Evolutionary conservation across 23 tunicate species (phyloP).

Genomic region (Botrylloides violaceus): DNA sequence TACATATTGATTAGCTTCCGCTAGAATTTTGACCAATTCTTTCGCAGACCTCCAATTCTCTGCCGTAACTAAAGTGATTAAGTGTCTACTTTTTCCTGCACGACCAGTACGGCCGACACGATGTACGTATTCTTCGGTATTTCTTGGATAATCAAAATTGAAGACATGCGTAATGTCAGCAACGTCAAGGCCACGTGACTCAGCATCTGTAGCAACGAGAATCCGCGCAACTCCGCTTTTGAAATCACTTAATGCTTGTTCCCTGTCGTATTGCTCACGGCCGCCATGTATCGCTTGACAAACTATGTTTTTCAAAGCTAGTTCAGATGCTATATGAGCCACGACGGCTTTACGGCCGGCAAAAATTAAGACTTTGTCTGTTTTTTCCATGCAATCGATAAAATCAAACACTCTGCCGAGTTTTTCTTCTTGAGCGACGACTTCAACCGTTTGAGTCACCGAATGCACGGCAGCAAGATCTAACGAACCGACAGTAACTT

Average conservation of each 20-base stretch:
- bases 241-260: conserved; percentile 79
- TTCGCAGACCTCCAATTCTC: conserved; percentile 78
- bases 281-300: conserved; percentile 93
- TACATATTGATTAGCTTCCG: conserved; percentile 72
- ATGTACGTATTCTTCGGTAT: conserved; percentile 96
- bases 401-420: conserved; percentile 42
- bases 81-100: conserved; percentile 62
- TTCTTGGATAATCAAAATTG: conserved; percentile 89
- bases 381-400: conserved; percentile 46
- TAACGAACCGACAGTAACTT: conserved; percentile 78
- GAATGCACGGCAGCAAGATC: conserved; percentile 87
- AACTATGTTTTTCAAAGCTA: conserved; percentile 13
- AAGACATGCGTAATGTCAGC: conserved; percentile 91
- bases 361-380: conserved; percentile 71
- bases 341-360: conserved; percentile 56
- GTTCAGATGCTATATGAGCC: conserved; percentile 54
- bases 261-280: conserved; percentile 82
- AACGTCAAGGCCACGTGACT: conserved; percentile 94
- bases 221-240: conserved; percentile 57
- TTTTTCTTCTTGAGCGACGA: conserved; percentile 74
- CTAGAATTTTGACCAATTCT: conserved; percentile 58
- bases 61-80: conserved; percentile 60
- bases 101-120: conserved; percentile 95
- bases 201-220: conserved; percentile 90
- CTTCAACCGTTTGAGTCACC: conserved; percentile 75